These are phyloP conservation scores for Brachystomella parvula DNA, from an alignment of 1,140 invertebrate species.

Conservation along the genomic window DNA sequence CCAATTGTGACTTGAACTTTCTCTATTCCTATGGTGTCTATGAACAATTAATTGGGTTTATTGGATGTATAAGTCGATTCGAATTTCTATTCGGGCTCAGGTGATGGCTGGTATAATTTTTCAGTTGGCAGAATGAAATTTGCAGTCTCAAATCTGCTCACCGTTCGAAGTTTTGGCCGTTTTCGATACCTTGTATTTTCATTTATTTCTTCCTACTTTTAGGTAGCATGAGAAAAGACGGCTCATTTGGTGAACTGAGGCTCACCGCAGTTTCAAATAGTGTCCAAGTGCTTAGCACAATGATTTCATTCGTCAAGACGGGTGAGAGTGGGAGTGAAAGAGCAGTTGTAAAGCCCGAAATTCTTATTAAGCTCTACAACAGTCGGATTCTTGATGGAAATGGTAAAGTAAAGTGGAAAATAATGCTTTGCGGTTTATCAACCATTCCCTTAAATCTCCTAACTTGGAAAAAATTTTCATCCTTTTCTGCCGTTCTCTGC, in stretches of 20 bases:
- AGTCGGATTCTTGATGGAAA: constrained; percentile 11
- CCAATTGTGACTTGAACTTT: too few relatives aligned
- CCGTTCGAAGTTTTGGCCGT: not conserved
- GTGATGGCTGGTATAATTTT: too few relatives aligned
- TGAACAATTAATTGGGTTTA: too few relatives aligned
- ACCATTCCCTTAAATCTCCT: not conserved
- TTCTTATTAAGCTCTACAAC: not conserved
- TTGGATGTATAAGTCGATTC: too few relatives aligned
- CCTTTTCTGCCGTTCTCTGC: not conserved
- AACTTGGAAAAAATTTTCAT: not conserved
- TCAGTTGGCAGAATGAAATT: too few relatives aligned
- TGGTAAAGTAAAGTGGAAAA: constrained; percentile 1
- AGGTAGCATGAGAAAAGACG: constrained; percentile 19
- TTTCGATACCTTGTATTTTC: too few relatives aligned
- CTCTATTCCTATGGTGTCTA: too few relatives aligned
- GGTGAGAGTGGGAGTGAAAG: not conserved
- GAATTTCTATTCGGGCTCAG: too few relatives aligned
- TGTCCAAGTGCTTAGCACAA: not conserved
- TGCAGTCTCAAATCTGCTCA: not conserved
- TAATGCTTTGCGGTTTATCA: constrained; percentile 8
- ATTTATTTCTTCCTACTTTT: constrained; percentile 1
- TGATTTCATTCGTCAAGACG: constrained; percentile 15
- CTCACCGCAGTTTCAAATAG: constrained; percentile 6
- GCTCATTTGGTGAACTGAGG: constrained; percentile 9
- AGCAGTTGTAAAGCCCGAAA: not conserved